Base-by-base conservation (phyloP, 2,888 invertebrate species). In the Nomada lathburiana region DNA sequence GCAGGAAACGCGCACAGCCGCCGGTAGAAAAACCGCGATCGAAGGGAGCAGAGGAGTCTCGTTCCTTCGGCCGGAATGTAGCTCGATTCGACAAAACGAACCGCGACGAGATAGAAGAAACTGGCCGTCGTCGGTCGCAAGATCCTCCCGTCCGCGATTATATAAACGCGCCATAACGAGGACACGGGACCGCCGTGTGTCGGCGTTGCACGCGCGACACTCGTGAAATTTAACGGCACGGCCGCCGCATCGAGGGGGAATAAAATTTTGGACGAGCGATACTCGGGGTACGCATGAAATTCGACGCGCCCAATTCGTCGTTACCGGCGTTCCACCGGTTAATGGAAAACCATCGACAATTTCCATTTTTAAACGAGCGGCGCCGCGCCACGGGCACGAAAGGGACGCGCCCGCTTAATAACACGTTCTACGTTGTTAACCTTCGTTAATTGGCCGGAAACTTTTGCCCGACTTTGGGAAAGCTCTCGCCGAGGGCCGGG, bases 361-460 rank as follows among this genome's bases (percentile, higher is more conserved):
- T 62, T 44, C n/a, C 44, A 63, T 63, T 55, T 71, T 47, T 20
- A 23, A 47, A 71, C n/a, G 5, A 26, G 42, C 44, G 18, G 42
- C 63, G 63, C 63, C 55, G 11, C 44, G 26, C 2, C 11, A 11
- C n/a, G 29, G 26, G 16, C 36, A 20, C 20, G 18, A 20, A 20
- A 44, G 42, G 42, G 23, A 36, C 70, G 57, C n/a, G 16, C n/a
- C 13, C 13, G 16, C 47, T 2, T n/a, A 23, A 63, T 18, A 55
- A 5, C 7, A 1, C 20, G 71, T 71, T 63, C 72, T 50, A 47
- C 53, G 55, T 53, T 63, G 47, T 63, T 76, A 62, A 42, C 18
- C 42, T 13, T 44, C 75, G 53, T 77, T 75, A 73, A 75, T 65
- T 62, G 59, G 26, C 47, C 52, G 77, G 76, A 76, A 63, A 71